Evolutionary conservation across 2,888 invertebrate genomes (phyloP), one percentile per base, ranked within the genome.

Genomic region (Phania funesta): DNA sequence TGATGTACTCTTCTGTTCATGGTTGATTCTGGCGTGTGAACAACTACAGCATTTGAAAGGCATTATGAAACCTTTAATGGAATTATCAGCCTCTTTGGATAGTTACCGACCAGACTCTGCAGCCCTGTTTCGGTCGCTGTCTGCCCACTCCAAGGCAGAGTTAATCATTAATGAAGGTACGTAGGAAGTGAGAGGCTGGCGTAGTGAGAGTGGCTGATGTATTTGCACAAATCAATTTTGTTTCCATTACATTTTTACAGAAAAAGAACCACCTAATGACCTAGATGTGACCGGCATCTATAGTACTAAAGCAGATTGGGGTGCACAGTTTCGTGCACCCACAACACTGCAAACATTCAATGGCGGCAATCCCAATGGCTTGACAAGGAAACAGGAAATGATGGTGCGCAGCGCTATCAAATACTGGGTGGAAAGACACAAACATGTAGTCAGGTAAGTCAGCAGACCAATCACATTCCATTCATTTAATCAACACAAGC

Each of bases 341-440:
- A 93, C 94, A 0, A 92, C 93, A 46, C 90, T 95, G 24, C 95
- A 94, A 89, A 93, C 92, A 50, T 95, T 95, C 85, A 86, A 86
- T 35, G 89, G 92, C 0, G 87, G 92, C 2, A 95, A 96, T 84
- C 96, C 96, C 0, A 96, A 96, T 85, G 96, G 96, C 0, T 91
- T 96, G 62, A 94, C 95, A 0, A 95, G 95, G 89, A 96, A 96
- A 87, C 96, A 96, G 87, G 96, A 96, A 90, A 93, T 96, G 92
- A 92, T 96, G 91, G 96, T 96, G 1, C 92, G 96, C 84, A 96
- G 96, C 35, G 96, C 96, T 18, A 97, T 96, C 86, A 96, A 96
- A 87, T 96, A 97, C 87, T 97, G 96, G 96, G 96, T 97, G 29
- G 96, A 97, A 87, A 92, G 96, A 44, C 96, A 97, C 89, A 97